phyloP scores from a whole-genome alignment of 2,797 vertebrate genomes.

The Danio aesculapii region DNA sequence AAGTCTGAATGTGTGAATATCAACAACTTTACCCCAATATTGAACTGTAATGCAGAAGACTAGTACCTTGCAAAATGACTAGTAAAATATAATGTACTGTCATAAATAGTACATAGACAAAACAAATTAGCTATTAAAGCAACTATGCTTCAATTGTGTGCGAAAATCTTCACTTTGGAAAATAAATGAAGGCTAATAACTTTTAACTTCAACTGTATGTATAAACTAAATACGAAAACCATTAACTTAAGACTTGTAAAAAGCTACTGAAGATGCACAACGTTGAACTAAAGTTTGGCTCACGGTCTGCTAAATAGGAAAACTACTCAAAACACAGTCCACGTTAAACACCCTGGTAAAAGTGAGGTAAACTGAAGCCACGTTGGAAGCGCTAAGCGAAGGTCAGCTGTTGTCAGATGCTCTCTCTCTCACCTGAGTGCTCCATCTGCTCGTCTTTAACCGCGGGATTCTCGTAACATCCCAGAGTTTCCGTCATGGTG shows the following conservation, averaged over 20 bases:
- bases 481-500: slow-evolving; percentile 85
- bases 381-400: slow-evolving; percentile 30
- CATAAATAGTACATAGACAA: too few relatives aligned
- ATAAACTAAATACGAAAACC: not conserved
- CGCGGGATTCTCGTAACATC: slow-evolving; percentile 87
- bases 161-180: too few relatives aligned
- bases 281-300: not conserved
- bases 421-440: slow-evolving; percentile 80
- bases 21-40: too few relatives aligned
- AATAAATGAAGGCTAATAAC: too few relatives aligned
- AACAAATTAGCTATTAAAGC: too few relatives aligned
- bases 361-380: slow-evolving; percentile 9
- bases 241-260: not conserved
- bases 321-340: not conserved
- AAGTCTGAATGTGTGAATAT: too few relatives aligned
- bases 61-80: too few relatives aligned
- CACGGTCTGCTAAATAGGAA: not conserved
- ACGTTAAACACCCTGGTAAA: too few relatives aligned
- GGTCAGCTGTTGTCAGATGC: slow-evolving; percentile 41
- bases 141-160: too few relatives aligned
- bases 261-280: not conserved
- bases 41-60: too few relatives aligned
- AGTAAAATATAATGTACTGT: too few relatives aligned
- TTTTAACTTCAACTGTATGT: not conserved
- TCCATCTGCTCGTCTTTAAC: slow-evolving; percentile 78